phyloP scores from a whole-genome alignment of 1,140 invertebrate genomes.

The Melipona quadrifasciata region DNA sequence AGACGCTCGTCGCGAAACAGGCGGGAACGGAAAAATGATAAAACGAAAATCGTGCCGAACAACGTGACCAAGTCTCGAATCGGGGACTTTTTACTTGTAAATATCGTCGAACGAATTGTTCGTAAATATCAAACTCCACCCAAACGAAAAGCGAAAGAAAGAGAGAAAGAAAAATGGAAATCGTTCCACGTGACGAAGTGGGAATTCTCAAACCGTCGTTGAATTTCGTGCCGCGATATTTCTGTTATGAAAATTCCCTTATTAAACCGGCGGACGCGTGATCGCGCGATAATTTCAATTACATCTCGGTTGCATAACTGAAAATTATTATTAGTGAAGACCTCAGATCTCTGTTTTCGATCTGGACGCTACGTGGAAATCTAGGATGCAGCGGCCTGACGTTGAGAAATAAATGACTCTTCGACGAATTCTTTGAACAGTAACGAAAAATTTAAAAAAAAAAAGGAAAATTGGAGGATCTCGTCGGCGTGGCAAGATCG shows the following conservation, averaged over 20 bases:
- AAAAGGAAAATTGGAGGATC: too few relatives aligned
- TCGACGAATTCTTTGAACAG: too few relatives aligned
- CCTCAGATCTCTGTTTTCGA: neutral
- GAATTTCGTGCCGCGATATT: neutral
- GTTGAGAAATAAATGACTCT: too few relatives aligned
- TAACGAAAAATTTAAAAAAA: too few relatives aligned
- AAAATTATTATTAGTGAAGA: neutral
- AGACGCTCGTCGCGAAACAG: too few relatives aligned
- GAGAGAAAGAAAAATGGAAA: too few relatives aligned
- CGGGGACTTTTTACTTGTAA: neutral
- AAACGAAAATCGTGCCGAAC: neutral
- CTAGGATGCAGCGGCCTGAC: too few relatives aligned
- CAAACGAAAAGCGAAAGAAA: too few relatives aligned
- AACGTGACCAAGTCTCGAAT: neutral
- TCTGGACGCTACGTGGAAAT: too few relatives aligned
- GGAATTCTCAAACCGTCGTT: neutral
- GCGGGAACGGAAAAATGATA: neutral
- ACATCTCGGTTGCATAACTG: slow-evolving; percentile 17
- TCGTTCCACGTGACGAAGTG: neutral
- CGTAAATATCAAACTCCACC: neutral
- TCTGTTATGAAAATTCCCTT: neutral
- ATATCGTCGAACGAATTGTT: slow-evolving; percentile 6
- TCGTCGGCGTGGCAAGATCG: too few relatives aligned
- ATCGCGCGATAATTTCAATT: neutral
- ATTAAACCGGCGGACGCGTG: neutral